These are phyloP conservation scores for Argynnis bischoffii DNA, from an alignment of 2,888 invertebrate genomes.

Conservation along the genomic window DNA sequence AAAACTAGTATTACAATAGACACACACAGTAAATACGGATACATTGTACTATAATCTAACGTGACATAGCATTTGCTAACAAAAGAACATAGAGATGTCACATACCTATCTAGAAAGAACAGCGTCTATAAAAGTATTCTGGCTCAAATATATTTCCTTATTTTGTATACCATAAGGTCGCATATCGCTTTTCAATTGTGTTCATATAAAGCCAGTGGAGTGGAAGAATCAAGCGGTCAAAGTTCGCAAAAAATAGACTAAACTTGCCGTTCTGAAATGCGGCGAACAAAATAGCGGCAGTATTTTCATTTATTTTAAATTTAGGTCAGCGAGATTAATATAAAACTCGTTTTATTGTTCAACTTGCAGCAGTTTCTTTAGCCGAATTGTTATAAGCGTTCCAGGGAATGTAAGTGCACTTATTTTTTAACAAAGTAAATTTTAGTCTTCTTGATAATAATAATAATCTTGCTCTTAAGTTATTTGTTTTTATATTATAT, in stretches of 20 bases:
- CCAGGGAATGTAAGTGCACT: conserved; percentile 7
- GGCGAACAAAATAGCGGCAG: conserved; percentile 24
- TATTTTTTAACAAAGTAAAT: conserved; percentile 5
- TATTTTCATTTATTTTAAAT: conserved; percentile 31
- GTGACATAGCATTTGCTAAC: background rate
- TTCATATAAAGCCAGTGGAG: conserved; percentile 29
- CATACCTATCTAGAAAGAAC: conserved; percentile 1
- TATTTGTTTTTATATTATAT: too few species aligned
- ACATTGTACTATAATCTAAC: background rate
- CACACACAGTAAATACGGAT: too few species aligned
- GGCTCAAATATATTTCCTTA: conserved; percentile 5
- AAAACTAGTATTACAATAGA: too few species aligned
- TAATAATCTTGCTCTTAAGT: background rate
- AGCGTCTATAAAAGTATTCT: conserved; percentile 16
- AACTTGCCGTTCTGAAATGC: conserved; percentile 28
- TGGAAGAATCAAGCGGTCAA: conserved; percentile 32
- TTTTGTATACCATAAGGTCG: conserved; percentile 11
- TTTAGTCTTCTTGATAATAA: background rate
- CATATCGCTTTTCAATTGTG: conserved; percentile 23
- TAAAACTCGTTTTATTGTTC: conserved; percentile 34
- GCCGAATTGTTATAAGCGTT: conserved; percentile 12
- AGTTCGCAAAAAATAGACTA: conserved; percentile 26
- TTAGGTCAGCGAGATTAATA: conserved; percentile 35
- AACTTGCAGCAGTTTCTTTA: conserved; percentile 21
- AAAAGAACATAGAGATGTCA: background rate